Conservation (phyloP, 2,797 vertebrate species). For the Rhynchonycteris naso region DNA sequence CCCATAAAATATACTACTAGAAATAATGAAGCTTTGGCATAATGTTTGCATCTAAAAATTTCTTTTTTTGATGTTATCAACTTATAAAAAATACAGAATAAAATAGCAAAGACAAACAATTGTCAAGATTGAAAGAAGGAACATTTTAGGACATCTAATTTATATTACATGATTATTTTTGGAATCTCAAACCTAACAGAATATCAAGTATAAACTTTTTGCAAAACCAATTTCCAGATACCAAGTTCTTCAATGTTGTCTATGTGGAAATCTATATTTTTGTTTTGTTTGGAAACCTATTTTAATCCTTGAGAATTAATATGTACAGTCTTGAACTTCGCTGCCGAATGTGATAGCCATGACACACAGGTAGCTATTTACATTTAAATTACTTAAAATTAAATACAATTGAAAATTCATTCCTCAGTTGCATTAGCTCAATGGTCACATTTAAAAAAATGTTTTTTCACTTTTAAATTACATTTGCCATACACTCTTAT, state of each 20-base stretch:
- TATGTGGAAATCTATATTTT: neutral
- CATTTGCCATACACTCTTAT: neutral
- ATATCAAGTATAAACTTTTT: constrained; percentile 9
- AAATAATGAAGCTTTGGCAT: constrained; percentile 23
- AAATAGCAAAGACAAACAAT: constrained; percentile 19
- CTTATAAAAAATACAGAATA: constrained; percentile 38
- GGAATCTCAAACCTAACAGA: neutral
- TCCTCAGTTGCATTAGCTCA: neutral
- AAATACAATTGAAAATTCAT: constrained; percentile 22
- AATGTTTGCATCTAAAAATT: constrained; percentile 18
- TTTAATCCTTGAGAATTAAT: constrained; percentile 7
- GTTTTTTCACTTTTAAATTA: neutral
- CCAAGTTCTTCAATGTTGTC: neutral
- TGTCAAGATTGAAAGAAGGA: constrained; percentile 23
- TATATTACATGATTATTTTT: neutral
- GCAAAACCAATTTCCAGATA: constrained; percentile 15
- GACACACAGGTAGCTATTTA: neutral
- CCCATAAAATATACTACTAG: neutral
- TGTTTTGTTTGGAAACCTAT: neutral
- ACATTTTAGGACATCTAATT: neutral
- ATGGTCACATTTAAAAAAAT: neutral
- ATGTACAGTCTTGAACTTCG: neutral
- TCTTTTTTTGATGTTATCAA: neutral
- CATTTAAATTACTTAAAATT: constrained; percentile 40
- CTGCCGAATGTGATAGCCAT: neutral